Evolutionary conservation across 1,140 invertebrate species (phyloP).

Genomic region (Trichogramma pretiosum): DNA sequence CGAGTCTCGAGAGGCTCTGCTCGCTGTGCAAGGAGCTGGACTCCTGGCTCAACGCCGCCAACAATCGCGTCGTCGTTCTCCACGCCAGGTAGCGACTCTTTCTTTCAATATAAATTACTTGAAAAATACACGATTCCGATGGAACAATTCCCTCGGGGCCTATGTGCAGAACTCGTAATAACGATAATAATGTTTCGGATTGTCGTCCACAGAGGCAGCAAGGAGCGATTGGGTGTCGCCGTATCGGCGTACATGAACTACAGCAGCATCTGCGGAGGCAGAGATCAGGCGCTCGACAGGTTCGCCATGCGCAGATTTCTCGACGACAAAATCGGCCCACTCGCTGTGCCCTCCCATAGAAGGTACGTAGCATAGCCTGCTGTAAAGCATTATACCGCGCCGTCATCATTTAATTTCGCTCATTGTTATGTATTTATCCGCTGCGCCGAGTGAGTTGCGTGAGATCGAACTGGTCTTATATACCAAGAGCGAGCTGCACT

Average conservation of each 20-base stretch:
- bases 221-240: conserved; percentile 74
- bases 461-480: too few species aligned
- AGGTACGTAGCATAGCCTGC: conserved; percentile 51
- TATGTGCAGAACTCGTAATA: too few species aligned
- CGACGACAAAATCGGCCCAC: conserved; percentile 73
- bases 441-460: too few species aligned
- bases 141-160: too few species aligned
- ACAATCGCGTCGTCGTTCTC: conserved; percentile 75
- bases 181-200: too few species aligned
- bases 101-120: conserved; percentile 2
- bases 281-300: conserved; percentile 80
- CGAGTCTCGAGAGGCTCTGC: conserved; percentile 80
- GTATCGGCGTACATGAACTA: conserved; percentile 91
- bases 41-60: conserved; percentile 74
- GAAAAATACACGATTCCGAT: not conserved
- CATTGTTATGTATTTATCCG: too few species aligned
- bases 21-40: conserved; percentile 87
- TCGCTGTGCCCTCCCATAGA: conserved; percentile 79
- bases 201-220: conserved; percentile 50
- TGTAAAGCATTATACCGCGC: not conserved
- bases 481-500: too few species aligned
- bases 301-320: conserved; percentile 87
- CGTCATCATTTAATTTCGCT: too few species aligned
- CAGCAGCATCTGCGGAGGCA: conserved; percentile 80
- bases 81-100: conserved; percentile 64